These are phyloP conservation scores for Euzetes globulus DNA, from an alignment of 2,888 invertebrate species.

Conservation along the genomic window DNA sequence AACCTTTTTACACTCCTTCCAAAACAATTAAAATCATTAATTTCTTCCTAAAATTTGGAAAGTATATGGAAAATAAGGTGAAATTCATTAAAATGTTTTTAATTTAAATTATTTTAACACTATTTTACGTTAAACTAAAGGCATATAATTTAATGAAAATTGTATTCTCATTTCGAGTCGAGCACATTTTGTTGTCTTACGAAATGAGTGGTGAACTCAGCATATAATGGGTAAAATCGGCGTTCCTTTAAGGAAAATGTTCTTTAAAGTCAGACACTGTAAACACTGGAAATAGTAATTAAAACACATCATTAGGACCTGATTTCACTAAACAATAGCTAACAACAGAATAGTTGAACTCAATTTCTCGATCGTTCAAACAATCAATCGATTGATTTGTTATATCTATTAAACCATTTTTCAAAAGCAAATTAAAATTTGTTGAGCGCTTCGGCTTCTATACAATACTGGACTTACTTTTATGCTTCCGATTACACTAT, in stretches of 20 bases:
- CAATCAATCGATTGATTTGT: no score
- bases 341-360: neutral
- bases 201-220: neutral
- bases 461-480: constrained; percentile 32
- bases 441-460: no score
- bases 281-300: neutral
- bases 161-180: neutral
- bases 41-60: neutral
- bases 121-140: neutral
- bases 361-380: neutral
- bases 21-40: neutral
- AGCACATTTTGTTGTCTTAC: neutral
- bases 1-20: neutral
- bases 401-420: no score
- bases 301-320: constrained; percentile 5
- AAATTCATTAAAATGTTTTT: neutral
- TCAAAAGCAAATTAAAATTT: no score
- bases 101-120: neutral
- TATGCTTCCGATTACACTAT: constrained; percentile 62
- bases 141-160: neutral
- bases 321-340: neutral
- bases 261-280: neutral
- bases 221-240: neutral
- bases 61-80: neutral
- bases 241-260: neutral